Conservation (phyloP, 2,113 vertebrate species). For the Herpailurus yagouaroundi region DNA sequence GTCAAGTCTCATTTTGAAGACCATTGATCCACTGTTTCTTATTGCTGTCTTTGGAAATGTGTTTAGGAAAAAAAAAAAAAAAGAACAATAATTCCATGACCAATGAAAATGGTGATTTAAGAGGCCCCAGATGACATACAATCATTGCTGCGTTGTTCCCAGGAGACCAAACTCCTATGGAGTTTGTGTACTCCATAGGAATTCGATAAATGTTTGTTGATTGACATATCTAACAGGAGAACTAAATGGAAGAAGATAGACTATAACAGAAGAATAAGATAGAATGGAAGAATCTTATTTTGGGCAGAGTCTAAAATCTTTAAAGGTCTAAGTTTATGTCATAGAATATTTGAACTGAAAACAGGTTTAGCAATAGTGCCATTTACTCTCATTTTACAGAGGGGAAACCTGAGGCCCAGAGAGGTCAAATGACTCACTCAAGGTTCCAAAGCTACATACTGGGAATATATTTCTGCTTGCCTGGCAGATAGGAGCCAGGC, state of each 20-base stretch:
- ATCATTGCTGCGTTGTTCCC: background rate
- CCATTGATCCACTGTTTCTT: background rate
- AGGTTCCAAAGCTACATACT: background rate
- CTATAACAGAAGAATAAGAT: background rate
- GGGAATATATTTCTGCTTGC: background rate
- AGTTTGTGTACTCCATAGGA: background rate
- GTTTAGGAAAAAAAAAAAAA: background rate
- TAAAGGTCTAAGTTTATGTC: background rate
- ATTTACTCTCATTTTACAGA: conserved; percentile 33
- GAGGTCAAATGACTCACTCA: background rate
- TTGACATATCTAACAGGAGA: background rate
- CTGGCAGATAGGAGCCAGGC: background rate
- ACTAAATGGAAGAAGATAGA: background rate
- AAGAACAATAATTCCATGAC: background rate
- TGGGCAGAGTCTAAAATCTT: background rate
- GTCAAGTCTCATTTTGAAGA: conserved; percentile 26
- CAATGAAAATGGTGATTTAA: conserved; percentile 29
- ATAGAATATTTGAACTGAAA: conserved; percentile 9
- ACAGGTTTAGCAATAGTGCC: background rate
- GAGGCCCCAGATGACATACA: background rate
- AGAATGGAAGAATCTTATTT: conserved; percentile 28
- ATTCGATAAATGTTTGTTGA: background rate
- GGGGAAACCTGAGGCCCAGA: background rate
- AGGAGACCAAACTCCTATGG: too few relatives aligned
- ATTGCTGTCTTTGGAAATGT: conserved; percentile 13